Evolutionary conservation across 2,113 vertebrate species (phyloP).

Genomic region (Silurus asotus): DNA sequence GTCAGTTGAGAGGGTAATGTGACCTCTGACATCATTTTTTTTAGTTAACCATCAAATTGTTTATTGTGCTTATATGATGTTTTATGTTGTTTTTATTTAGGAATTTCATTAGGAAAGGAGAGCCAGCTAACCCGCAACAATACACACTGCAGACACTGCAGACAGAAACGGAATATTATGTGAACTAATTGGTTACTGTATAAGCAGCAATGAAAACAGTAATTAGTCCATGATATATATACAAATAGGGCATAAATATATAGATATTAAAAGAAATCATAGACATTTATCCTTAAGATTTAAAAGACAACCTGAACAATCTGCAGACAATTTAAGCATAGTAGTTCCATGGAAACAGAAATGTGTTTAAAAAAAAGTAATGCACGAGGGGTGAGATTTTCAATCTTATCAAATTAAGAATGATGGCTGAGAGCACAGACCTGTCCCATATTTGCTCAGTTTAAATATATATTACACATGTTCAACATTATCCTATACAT

Average conservation of each 20-base stretch:
- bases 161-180: not conserved
- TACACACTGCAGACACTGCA: not conserved
- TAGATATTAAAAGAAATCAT: not conserved
- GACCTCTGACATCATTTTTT: constrained; percentile 34
- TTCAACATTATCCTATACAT: constrained; percentile 14
- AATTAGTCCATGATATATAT: not conserved
- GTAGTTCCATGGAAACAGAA: not conserved
- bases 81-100: not conserved
- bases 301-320: too few relatives aligned
- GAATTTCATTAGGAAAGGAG: not conserved
- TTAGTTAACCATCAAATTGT: constrained; percentile 16
- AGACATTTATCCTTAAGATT: too few relatives aligned
- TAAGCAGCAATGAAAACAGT: not conserved
- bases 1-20: not conserved
- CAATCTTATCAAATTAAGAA: not conserved
- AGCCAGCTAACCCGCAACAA: not conserved
- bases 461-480: constrained; percentile 19
- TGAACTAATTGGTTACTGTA: not conserved
- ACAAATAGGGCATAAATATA: not conserved
- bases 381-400: not conserved
- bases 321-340: too few relatives aligned
- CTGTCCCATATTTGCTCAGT: not conserved
- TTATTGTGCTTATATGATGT: constrained; percentile 29
- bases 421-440: not conserved
- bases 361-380: not conserved